These are phyloP conservation scores for Liposcelis brunnea DNA, from an alignment of 2,888 invertebrate species.

Conservation along the genomic window DNA sequence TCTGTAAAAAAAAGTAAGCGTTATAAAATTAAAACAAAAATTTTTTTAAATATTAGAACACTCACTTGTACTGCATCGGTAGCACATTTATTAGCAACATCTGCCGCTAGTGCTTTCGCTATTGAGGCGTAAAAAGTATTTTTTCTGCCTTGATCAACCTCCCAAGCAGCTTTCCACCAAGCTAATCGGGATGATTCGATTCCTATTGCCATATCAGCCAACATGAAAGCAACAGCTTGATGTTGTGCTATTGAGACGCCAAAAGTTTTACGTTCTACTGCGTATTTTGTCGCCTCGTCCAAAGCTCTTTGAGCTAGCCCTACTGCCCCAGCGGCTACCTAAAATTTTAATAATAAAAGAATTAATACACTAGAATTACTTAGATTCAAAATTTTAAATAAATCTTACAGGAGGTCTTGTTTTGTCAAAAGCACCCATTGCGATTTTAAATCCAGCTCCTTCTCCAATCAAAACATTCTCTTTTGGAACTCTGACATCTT, in stretches of 20 bases:
- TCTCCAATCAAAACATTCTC: slow-evolving; percentile 82
- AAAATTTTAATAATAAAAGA: slow-evolving; percentile 11
- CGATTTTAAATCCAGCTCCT: slow-evolving; percentile 91
- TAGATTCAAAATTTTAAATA: slow-evolving; percentile 9
- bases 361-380: neutral
- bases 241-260: slow-evolving; percentile 65
- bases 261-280: slow-evolving; percentile 85
- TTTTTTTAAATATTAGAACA: neutral
- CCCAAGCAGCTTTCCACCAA: slow-evolving; percentile 77
- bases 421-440: slow-evolving; percentile 92
- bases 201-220: slow-evolving; percentile 90
- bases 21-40: too few species aligned
- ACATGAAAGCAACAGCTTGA: slow-evolving; percentile 80
- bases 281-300: slow-evolving; percentile 84
- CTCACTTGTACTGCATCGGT: slow-evolving; percentile 68
- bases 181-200: slow-evolving; percentile 75
- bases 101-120: slow-evolving; percentile 86
- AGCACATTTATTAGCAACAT: slow-evolving; percentile 89
- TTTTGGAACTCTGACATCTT: slow-evolving; percentile 87
- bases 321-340: slow-evolving; percentile 80
- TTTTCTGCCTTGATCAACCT: slow-evolving; percentile 59
- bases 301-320: slow-evolving; percentile 81
- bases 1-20: too few species aligned
- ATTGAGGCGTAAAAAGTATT: slow-evolving; percentile 73
- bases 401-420: slow-evolving; percentile 78